Evolutionary conservation across 2,888 invertebrate genomes (phyloP), one percentile per base, ranked within the genome.

Genomic region (Lasioglossum pauxillum): DNA sequence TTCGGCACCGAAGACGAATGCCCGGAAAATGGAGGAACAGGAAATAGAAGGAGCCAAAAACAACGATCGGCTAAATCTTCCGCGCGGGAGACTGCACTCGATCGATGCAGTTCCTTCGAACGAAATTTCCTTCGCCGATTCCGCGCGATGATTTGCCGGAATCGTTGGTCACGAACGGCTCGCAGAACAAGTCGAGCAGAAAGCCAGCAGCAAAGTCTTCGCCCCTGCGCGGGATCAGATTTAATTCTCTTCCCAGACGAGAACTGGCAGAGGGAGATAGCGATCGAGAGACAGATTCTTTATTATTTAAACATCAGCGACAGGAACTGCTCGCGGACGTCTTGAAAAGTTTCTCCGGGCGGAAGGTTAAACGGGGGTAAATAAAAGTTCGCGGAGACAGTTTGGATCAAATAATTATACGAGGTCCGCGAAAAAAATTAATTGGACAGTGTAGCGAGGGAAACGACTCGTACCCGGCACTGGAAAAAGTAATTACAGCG

Each of bases 1-100:
- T 82, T 80, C 80, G 84, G 72, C 82, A 78, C 64, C 80, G 82
- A 82, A 87, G 87, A 84, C 82, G 87, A 80, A 87, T 85, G 80
- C 73, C 78, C 76, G 78, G 82, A 41, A 84, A 85, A 83, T 81
- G 83, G 80, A 78, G 73, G 78, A 81, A 73, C 80, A 49, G 78
- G 82, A 85, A 87, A 69, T 82, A 75, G 78, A 87, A 78, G 76
- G 80, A 57, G 85, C 71, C 74, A 81, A 79, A 85, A 85, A 83
- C 82, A 88, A 80, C 80, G 85, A 85, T 35, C 75, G 46, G 71
- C 67, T 87, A 83, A 87, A 83, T 83, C 87, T 82, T 64, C 41
- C 67, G 53, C 27, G 82, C 64, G 82, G 76, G 76, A 46, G 76
- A 38, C 8, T 14, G 16, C n/a, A 3, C 67, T 19, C 72, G 78